These are phyloP conservation scores for Cynopterus sphinx DNA, from an alignment of 2,797 vertebrate species.

Conservation along the genomic window DNA sequence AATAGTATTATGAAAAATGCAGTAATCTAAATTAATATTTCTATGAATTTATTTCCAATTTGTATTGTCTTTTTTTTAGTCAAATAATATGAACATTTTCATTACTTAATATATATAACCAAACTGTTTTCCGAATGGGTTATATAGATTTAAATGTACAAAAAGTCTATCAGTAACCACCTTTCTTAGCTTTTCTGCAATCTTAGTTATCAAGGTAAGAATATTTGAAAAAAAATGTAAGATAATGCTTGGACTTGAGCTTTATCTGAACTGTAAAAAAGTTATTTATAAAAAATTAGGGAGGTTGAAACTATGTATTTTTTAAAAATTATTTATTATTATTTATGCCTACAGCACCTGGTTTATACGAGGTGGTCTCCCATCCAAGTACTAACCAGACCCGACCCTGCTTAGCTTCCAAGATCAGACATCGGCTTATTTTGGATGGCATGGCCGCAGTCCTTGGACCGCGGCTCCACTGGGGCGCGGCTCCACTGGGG, in stretches of 20 bases:
- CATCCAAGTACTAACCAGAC: too few species aligned
- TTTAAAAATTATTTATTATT: too few species aligned
- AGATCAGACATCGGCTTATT: too few species aligned
- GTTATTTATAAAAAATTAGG: background rate
- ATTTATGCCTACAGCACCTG: too few species aligned
- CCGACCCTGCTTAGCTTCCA: too few species aligned
- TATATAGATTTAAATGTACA: constrained; percentile 34
- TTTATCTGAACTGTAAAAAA: background rate
- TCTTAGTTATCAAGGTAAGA: background rate
- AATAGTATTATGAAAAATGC: background rate
- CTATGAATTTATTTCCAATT: background rate
- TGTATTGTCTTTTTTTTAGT: background rate
- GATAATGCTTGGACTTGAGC: background rate
- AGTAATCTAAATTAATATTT: background rate
- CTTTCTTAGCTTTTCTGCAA: background rate
- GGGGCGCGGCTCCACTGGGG: too few species aligned
- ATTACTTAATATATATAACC: background rate
- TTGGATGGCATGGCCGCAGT: too few species aligned
- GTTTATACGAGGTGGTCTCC: too few species aligned
- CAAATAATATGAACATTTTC: constrained; percentile 20
- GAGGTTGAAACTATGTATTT: background rate
- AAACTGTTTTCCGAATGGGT: constrained; percentile 3
- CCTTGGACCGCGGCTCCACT: too few species aligned
- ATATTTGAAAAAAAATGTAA: constrained; percentile 8
- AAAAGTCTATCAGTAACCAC: background rate